Conservation (phyloP, 2,888 invertebrate genomes). For the Macropis europaea region DNA sequence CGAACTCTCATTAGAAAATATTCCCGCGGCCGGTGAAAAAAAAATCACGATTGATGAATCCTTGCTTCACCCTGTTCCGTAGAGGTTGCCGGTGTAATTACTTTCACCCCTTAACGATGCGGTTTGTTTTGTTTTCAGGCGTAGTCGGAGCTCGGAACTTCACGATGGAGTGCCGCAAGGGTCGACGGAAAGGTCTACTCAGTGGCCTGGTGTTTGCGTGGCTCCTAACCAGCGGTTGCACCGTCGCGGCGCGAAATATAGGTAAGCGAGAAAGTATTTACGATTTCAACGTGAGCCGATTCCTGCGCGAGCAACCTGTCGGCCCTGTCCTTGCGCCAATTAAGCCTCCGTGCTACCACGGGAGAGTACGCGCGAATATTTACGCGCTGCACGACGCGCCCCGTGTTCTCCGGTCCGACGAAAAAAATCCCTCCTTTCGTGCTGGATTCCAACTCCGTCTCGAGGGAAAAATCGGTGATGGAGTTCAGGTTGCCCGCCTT, state of each 20-base stretch:
- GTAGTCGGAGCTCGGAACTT: conserved; percentile 76
- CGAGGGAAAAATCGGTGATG: not conserved
- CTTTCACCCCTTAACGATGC: conserved; percentile 46
- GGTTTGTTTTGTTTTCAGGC: conserved; percentile 68
- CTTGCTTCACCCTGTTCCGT: not conserved
- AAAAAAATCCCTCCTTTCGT: conserved; percentile 25
- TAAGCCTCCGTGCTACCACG: conserved; percentile 46
- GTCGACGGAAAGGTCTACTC: conserved; percentile 77
- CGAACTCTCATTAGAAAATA: not conserved
- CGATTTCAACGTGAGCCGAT: conserved; percentile 52
- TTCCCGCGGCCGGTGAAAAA: not conserved
- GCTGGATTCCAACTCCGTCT: conserved; percentile 9
- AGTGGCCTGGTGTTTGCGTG: conserved; percentile 75
- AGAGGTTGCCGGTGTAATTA: conserved; percentile 28
- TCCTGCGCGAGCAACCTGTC: conserved; percentile 40
- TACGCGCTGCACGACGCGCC: conserved; percentile 43
- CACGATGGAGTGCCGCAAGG: conserved; percentile 79
- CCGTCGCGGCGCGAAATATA: conserved; percentile 75
- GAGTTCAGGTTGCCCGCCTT: not conserved
- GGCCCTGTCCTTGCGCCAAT: conserved; percentile 53
- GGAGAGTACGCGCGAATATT: conserved; percentile 44
- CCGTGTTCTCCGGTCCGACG: not conserved
- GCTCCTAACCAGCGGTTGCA: conserved; percentile 75
- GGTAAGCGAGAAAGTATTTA: conserved; percentile 70
- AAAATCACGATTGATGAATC: conserved; percentile 12